Evolutionary conservation across 1,140 invertebrate genomes (phyloP).

Genomic region (Neotoxoptera formosana): DNA sequence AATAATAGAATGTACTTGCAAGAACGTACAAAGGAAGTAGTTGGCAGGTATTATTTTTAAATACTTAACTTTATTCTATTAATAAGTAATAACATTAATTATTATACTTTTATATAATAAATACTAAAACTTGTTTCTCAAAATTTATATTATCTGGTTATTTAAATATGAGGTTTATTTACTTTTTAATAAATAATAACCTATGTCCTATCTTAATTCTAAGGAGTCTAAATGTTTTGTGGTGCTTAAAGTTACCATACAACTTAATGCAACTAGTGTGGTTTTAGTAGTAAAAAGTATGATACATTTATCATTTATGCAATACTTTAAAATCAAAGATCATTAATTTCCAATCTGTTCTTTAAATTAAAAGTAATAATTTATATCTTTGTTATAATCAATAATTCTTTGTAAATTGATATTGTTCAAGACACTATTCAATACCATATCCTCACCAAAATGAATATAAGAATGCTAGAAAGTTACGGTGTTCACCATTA

Average conservation of each 20-base stretch:
- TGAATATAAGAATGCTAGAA: slow-evolving; percentile 74
- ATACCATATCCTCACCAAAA: slow-evolving; percentile 73
- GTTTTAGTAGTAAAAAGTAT: too few species aligned
- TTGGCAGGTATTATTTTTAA: slow-evolving; percentile 67
- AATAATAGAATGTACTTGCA: slow-evolving; percentile 80
- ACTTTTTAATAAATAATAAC: background rate
- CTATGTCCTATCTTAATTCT: too few species aligned
- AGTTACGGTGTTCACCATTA: slow-evolving; percentile 79
- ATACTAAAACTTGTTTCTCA: background rate
- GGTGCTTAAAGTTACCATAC: too few species aligned
- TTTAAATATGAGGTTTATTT: background rate
- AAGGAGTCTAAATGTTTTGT: too few species aligned
- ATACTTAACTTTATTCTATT: background rate
- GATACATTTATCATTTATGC: too few species aligned
- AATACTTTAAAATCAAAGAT: too few species aligned
- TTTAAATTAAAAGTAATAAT: background rate
- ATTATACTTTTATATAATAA: background rate
- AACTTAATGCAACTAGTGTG: too few species aligned
- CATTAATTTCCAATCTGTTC: too few species aligned
- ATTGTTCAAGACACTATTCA: slow-evolving; percentile 66
- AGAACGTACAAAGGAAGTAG: slow-evolving; percentile 77
- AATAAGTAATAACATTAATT: background rate
- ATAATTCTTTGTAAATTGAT: background rate
- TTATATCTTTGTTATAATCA: background rate
- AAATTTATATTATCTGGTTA: background rate